Conservation (phyloP, 1,140 invertebrate genomes). For the Magallana gigas region DNA sequence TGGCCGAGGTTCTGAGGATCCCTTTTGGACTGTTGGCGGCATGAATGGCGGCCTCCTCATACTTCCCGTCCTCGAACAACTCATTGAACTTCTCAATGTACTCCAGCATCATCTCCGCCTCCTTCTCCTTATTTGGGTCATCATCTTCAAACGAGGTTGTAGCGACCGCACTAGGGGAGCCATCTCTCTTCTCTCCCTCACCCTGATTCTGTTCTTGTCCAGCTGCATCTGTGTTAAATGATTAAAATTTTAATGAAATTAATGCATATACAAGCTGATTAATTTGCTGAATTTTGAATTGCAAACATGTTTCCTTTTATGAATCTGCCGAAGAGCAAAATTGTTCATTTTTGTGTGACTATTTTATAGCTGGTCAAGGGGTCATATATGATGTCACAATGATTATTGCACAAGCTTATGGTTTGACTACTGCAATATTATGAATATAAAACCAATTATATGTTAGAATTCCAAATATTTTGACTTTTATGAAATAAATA, state of each 20-base stretch:
- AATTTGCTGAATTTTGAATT: no score
- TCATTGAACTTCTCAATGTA: conserved; percentile 80
- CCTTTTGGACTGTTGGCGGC: conserved; percentile 79
- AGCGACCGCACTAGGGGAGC: conserved; percentile 52
- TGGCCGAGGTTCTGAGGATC: conserved; percentile 77
- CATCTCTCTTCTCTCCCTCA: conserved; percentile 59
- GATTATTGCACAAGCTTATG: no score
- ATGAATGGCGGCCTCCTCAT: conserved; percentile 78
- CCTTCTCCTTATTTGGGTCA: conserved; percentile 77
- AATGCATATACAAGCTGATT: no score
- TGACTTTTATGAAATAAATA: no score
- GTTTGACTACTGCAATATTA: no score
- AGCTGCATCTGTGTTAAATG: conserved; percentile 35
- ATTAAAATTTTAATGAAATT: not conserved
- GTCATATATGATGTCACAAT: no score
- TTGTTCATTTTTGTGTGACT: no score
- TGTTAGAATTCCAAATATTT: no score
- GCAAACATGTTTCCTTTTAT: no score
- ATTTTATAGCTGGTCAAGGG: no score
- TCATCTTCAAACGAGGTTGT: conserved; percentile 75
- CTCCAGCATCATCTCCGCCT: conserved; percentile 79
- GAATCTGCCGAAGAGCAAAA: no score
- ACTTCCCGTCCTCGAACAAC: conserved; percentile 77
- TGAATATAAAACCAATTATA: no score
- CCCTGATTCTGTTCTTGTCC: conserved; percentile 51